These are phyloP conservation scores for Gryllus bimaculatus DNA, from an alignment of 1,140 invertebrate species.

Conservation along the genomic window DNA sequence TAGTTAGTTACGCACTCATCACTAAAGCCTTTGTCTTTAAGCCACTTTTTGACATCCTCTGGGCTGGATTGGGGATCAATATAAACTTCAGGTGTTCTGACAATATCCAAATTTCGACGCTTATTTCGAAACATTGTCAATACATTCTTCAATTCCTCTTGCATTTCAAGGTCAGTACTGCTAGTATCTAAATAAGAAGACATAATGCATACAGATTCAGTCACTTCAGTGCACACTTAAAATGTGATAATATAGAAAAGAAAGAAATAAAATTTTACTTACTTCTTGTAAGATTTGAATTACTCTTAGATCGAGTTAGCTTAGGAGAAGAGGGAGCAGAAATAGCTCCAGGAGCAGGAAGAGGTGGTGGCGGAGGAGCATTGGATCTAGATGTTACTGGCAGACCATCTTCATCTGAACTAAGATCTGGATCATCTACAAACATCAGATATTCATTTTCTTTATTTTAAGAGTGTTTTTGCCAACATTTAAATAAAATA, in stretches of 20 bases:
- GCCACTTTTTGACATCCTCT: constrained; percentile 62
- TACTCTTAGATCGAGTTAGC: constrained; percentile 11
- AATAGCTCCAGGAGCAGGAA: constrained; percentile 20
- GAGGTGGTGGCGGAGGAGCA: constrained; percentile 23
- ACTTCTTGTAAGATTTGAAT: constrained; percentile 14
- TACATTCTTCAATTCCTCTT: constrained; percentile 59
- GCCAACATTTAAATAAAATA: too few species aligned
- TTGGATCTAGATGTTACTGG: constrained; percentile 15
- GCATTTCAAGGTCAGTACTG: constrained; percentile 40
- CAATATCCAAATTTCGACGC: constrained; percentile 46
- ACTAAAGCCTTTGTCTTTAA: constrained; percentile 64
- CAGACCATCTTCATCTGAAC: constrained; percentile 24
- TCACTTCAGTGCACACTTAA: background rate
- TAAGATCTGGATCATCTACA: constrained; percentile 18
- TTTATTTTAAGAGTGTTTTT: too few species aligned
- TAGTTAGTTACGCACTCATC: constrained; percentile 33
- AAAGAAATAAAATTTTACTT: background rate
- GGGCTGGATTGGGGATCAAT: constrained; percentile 54
- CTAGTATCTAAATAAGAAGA: constrained; percentile 24
- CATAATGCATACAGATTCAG: background rate
- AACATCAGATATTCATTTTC: too few species aligned
- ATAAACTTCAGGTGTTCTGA: constrained; percentile 59
- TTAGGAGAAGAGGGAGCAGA: constrained; percentile 17
- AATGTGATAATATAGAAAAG: background rate
- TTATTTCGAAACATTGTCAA: constrained; percentile 50